Evolutionary conservation across 37 sponge, comb jelly and placozoan species (phyloP), one percentile per base, ranked within the genome.

Genomic region (Oopsacas minuta): DNA sequence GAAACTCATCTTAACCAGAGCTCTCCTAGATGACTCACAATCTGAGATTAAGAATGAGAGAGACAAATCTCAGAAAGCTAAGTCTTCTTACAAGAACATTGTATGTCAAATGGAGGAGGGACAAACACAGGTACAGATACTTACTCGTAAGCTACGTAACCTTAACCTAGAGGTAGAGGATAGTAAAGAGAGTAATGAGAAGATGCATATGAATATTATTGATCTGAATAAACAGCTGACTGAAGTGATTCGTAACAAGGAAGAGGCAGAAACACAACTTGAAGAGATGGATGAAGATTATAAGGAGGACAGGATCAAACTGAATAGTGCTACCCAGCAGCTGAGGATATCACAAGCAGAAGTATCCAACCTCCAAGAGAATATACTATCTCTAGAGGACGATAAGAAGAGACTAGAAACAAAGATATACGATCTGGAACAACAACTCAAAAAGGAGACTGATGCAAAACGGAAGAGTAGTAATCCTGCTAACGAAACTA

Each of bases 231-330:
- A 86, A 37, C 85, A 87, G 52, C 53, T 52, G 51, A 37, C 82
- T 10, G 84, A 87, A 35, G 85, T 93, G 87, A 93, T 92, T 83
- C 87, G 89, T 36, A 85, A 86, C 39, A 95, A 94, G 85, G 89
- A 90, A 39, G 99, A 99, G 32, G 52, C 91, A 61, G 94, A 99
- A 82, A 38, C 82, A 17, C 93, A 91, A 85, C 53, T 99, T 32
- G 94, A 91, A 34, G 99, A 92, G 42, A 85, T 92, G 30, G 96
- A 99, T 53, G 99, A 99, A 39, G 99, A 99, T 34, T 61, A 25
- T n/a, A 61, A 61, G 22, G 75, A 61, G 75, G 75, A 61, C 5
- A 25, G 75, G 7, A 3, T 25, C 32, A 61, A 61, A 34, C 75
- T 32, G 3, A 61, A 12, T 34, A 12, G 30, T n/a, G 22, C 22